Conservation (phyloP, 2,113 vertebrate species). For the Chascanopsetta lugubris region DNA sequence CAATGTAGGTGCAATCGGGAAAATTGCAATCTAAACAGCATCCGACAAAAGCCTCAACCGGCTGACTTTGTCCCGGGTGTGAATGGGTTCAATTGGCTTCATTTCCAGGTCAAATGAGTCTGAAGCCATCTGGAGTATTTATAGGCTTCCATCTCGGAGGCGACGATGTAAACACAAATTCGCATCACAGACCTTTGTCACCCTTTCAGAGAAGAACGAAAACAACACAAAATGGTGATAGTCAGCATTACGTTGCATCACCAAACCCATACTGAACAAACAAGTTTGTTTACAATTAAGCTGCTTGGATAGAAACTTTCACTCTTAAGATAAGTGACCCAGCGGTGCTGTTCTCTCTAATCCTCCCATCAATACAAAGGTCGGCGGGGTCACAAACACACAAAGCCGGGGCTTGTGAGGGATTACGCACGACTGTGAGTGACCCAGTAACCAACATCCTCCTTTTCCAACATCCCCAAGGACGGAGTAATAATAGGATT, state of each 20-base stretch:
- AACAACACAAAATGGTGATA: too few species aligned
- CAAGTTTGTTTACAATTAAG: too few species aligned
- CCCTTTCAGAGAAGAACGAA: too few species aligned
- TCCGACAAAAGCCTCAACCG: too few species aligned
- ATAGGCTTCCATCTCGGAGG: too few species aligned
- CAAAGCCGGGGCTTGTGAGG: slow-evolving; percentile 5
- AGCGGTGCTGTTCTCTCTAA: not conserved
- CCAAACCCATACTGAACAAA: too few species aligned
- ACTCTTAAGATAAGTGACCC: not conserved
- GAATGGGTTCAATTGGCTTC: not conserved
- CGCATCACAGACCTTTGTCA: too few species aligned
- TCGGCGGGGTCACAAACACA: not conserved
- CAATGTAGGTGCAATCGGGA: not conserved
- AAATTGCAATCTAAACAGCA: too few species aligned
- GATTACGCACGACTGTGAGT: not conserved
- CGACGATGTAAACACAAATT: not conserved
- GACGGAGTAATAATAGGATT: too few species aligned
- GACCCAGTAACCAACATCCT: not conserved
- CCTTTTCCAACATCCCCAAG: too few species aligned
- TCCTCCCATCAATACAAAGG: not conserved
- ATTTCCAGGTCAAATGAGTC: not conserved
- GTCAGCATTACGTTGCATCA: too few species aligned
- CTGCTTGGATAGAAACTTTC: too few species aligned
- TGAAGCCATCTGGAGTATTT: not conserved
- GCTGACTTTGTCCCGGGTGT: not conserved